These are phyloP conservation scores for Cartodere bifasciata DNA, from an alignment of 2,888 invertebrate species.

Conservation along the genomic window DNA sequence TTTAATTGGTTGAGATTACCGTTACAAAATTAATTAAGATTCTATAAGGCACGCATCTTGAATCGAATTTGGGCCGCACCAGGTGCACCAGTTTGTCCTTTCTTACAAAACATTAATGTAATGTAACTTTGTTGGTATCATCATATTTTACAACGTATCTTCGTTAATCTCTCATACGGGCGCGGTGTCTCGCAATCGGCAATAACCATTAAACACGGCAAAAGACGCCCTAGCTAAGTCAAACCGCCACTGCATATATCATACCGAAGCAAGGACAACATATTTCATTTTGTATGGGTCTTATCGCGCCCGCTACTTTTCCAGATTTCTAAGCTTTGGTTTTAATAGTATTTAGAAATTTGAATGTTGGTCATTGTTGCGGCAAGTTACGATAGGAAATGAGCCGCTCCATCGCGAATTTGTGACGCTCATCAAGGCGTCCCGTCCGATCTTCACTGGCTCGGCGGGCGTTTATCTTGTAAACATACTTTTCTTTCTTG, in stretches of 20 bases:
- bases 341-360: too few relatives aligned
- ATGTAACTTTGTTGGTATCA: conserved; percentile 25
- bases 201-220: conserved; percentile 33
- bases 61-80: conserved; percentile 20
- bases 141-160: conserved; percentile 31
- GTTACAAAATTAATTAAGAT: conserved; percentile 38
- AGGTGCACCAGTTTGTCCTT: conserved; percentile 8
- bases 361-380: too few relatives aligned
- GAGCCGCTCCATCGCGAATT: too few relatives aligned
- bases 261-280: conserved; percentile 24
- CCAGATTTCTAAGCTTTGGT: too few relatives aligned
- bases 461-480: conserved; percentile 29
- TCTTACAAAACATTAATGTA: too few relatives aligned
- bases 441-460: too few relatives aligned
- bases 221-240: conserved; percentile 30
- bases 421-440: too few relatives aligned
- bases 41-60: conserved; percentile 36
- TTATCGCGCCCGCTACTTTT: too few relatives aligned
- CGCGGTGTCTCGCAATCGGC: conserved; percentile 28
- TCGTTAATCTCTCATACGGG: conserved; percentile 31
- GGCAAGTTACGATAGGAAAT: too few relatives aligned
- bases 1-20: conserved; percentile 37
- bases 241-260: conserved; percentile 17
- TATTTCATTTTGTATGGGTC: conserved; percentile 33
- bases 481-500: conserved; percentile 26